phyloP scores from a whole-genome alignment of 2,888 invertebrate genomes.

The Heliconius cydno region DNA sequence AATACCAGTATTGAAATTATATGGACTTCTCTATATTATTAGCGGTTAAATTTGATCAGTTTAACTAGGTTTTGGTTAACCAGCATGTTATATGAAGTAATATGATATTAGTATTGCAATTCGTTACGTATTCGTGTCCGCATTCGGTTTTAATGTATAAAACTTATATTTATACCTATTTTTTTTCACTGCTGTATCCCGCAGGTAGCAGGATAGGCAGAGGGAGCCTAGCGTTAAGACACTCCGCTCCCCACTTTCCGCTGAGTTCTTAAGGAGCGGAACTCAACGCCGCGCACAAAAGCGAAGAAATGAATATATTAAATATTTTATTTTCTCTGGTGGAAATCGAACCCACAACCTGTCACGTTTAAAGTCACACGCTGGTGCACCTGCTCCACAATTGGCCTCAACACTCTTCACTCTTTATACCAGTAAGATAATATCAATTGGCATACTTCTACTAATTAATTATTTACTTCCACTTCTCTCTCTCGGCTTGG shows the following conservation, averaged over 20 bases:
- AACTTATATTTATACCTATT: not conserved
- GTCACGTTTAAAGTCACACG: too few species aligned
- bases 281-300: too few species aligned
- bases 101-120: slow-evolving; percentile 15
- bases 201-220: too few species aligned
- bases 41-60: slow-evolving; percentile 26
- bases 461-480: not conserved
- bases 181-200: not conserved
- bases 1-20: slow-evolving; percentile 14
- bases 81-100: not conserved
- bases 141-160: not conserved
- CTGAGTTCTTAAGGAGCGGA: too few species aligned
- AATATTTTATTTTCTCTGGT: too few species aligned
- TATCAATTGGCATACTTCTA: not conserved
- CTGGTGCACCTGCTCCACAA: too few species aligned
- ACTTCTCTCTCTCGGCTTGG: not conserved
- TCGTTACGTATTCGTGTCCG: not conserved
- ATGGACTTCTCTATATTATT: slow-evolving; percentile 9
- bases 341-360: too few species aligned
- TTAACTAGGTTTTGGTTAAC: slow-evolving; percentile 6
- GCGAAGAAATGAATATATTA: too few species aligned
- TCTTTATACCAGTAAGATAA: not conserved
- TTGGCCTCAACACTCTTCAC: too few species aligned
- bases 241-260: too few species aligned
- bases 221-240: too few species aligned